Conservation (phyloP, 2,888 invertebrate genomes). For the Ecliptopera silaceata region DNA sequence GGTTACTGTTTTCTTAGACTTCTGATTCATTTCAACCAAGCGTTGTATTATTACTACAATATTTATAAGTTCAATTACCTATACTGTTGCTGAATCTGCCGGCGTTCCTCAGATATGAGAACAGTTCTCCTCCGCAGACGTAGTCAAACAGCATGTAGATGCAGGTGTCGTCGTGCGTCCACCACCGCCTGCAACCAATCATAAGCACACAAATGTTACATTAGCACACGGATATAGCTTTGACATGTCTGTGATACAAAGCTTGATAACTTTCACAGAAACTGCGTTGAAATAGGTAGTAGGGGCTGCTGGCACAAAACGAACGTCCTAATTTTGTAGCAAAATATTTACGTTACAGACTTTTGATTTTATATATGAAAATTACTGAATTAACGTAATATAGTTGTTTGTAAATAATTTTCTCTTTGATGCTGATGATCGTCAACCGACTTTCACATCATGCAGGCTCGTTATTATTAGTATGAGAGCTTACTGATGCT, state of each 20-base stretch:
- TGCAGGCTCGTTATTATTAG: slow-evolving; percentile 13
- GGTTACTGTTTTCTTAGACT: slow-evolving; percentile 1
- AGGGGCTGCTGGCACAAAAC: slow-evolving; percentile 4
- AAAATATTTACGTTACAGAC: slow-evolving; percentile 15
- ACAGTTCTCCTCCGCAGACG: slow-evolving; percentile 97
- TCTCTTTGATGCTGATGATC: slow-evolving; percentile 20
- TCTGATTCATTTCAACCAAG: background rate
- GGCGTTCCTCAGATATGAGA: slow-evolving; percentile 96
- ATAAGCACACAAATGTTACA: slow-evolving; percentile 26
- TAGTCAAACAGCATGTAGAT: slow-evolving; percentile 99
- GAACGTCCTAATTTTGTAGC: slow-evolving; percentile 11
- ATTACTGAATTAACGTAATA: slow-evolving; percentile 6
- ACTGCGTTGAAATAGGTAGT: background rate
- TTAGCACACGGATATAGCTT: slow-evolving; percentile 12
- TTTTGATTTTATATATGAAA: slow-evolving; percentile 10
- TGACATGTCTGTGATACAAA: slow-evolving; percentile 15
- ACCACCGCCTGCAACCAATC: slow-evolving; percentile 89
- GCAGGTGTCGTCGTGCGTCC: slow-evolving; percentile 93
- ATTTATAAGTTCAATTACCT: slow-evolving; percentile 47
- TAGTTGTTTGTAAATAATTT: slow-evolving; percentile 10
- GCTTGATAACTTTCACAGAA: slow-evolving; percentile 4
- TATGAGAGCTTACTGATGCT: slow-evolving; percentile 7
- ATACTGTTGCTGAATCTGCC: slow-evolving; percentile 94
- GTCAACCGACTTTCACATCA: slow-evolving; percentile 21
- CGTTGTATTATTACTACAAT: background rate